These are phyloP conservation scores for Agonopterix arenella DNA, from an alignment of 2,888 invertebrate species.

Conservation along the genomic window DNA sequence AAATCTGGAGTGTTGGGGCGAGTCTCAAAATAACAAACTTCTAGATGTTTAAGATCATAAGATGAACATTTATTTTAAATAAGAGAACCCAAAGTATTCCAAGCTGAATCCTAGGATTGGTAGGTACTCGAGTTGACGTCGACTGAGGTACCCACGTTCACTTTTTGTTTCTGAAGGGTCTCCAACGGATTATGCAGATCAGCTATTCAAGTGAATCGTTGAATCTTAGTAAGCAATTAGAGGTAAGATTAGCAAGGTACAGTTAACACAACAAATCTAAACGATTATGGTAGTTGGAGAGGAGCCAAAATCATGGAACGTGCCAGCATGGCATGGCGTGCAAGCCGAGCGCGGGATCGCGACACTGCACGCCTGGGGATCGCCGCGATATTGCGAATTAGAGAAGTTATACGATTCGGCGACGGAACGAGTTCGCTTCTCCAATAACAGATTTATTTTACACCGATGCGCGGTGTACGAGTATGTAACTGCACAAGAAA, in stretches of 20 bases:
- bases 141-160: too few relatives aligned
- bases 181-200: too few relatives aligned
- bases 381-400: constrained; percentile 1
- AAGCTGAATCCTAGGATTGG: too few relatives aligned
- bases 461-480: too few relatives aligned
- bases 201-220: not conserved
- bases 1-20: too few relatives aligned
- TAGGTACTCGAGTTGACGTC: too few relatives aligned
- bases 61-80: too few relatives aligned
- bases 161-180: too few relatives aligned
- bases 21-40: too few relatives aligned
- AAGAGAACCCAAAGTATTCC: too few relatives aligned
- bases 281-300: not conserved
- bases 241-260: constrained; percentile 20
- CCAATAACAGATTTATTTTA: constrained; percentile 1
- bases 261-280: constrained; percentile 13
- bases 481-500: too few relatives aligned
- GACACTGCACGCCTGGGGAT: not conserved
- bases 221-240: constrained; percentile 30
- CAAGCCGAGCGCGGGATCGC: not conserved
- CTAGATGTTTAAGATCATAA: too few relatives aligned
- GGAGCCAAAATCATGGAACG: not conserved
- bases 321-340: not conserved
- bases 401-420: constrained; percentile 1
- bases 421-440: not conserved